Percentiles rank a stretch among this genome's conserved stretches.
phyloP scores from a whole-genome alignment of 2,888 invertebrate species.

The Drosophila siamana region DNA sequence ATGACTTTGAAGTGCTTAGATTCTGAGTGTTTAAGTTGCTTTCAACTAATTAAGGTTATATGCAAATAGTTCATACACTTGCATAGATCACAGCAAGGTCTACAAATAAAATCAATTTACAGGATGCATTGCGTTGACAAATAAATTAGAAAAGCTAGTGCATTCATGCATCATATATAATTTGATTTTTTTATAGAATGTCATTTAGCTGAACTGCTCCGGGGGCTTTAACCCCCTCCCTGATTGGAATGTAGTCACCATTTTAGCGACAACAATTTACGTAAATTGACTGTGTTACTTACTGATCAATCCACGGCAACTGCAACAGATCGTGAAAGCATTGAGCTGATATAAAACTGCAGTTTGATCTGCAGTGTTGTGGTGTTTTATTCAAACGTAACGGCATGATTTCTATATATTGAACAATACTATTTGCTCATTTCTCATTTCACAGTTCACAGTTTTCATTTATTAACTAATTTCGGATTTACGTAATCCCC shows the following conservation, averaged over 20 bases:
- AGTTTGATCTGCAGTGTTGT: slow-evolving; percentile 49
- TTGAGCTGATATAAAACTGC: slow-evolving; percentile 58
- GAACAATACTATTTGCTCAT: slow-evolving; percentile 52
- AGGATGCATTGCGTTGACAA: background rate
- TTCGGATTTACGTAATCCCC: slow-evolving; percentile 77
- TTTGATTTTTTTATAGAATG: background rate
- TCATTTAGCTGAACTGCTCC: background rate
- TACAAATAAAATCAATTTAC: slow-evolving; percentile 10
- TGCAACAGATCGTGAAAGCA: slow-evolving; percentile 6
- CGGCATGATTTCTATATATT: slow-evolving; percentile 56
- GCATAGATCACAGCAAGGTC: slow-evolving; percentile 37
- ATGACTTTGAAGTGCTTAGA: slow-evolving; percentile 1
- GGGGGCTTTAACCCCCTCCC: background rate
- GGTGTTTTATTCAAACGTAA: slow-evolving; percentile 62
- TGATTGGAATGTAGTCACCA: background rate
- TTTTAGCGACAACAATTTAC: slow-evolving; percentile 29
- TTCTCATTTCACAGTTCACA: slow-evolving; percentile 78
- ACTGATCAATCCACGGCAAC: slow-evolving; percentile 1
- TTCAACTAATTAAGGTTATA: slow-evolving; percentile 57
- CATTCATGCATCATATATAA: background rate
- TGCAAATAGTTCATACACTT: slow-evolving; percentile 55
- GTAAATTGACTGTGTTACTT: slow-evolving; percentile 22
- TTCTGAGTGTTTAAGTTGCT: slow-evolving; percentile 31
- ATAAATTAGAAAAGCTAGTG: no score
- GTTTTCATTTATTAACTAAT: slow-evolving; percentile 81